Percentiles rank a stretch among this genome's conserved stretches.
Evolutionary conservation across 2,888 invertebrate species (phyloP).

Genomic region (Tipula helvola): DNA sequence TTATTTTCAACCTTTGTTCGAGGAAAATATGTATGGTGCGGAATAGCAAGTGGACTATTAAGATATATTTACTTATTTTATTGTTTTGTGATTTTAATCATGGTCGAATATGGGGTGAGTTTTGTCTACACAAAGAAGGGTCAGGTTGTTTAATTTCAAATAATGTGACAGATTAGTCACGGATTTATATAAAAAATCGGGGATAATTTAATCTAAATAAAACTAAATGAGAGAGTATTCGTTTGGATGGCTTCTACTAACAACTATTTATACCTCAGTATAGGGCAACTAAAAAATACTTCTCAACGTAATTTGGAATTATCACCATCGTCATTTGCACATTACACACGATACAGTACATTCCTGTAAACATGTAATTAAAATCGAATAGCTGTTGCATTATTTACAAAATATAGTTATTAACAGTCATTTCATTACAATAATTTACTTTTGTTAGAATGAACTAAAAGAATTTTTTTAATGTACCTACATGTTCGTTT

Average conservation of each 20-base stretch:
- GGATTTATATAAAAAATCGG: background rate
- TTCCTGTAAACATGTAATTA: background rate
- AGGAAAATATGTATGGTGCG: background rate
- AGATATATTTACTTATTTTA: background rate
- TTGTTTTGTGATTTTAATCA: slow-evolving; percentile 4
- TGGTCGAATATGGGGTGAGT: background rate
- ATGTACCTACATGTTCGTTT: background rate
- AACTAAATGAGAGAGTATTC: background rate
- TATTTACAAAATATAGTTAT: background rate
- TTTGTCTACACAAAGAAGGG: background rate
- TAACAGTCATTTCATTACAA: background rate
- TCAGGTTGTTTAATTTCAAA: background rate
- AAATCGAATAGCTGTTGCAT: background rate
- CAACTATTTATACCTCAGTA: background rate
- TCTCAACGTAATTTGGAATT: background rate
- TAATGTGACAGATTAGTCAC: background rate
- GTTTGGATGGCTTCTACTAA: background rate
- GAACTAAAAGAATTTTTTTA: background rate
- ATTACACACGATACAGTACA: background rate
- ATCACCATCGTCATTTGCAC: background rate
- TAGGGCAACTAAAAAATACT: background rate
- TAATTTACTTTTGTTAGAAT: background rate
- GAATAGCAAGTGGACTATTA: background rate
- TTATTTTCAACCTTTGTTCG: background rate
- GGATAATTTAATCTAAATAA: background rate